Conservation (phyloP, 2,888 invertebrate genomes). For the Rhingia rostrata region DNA sequence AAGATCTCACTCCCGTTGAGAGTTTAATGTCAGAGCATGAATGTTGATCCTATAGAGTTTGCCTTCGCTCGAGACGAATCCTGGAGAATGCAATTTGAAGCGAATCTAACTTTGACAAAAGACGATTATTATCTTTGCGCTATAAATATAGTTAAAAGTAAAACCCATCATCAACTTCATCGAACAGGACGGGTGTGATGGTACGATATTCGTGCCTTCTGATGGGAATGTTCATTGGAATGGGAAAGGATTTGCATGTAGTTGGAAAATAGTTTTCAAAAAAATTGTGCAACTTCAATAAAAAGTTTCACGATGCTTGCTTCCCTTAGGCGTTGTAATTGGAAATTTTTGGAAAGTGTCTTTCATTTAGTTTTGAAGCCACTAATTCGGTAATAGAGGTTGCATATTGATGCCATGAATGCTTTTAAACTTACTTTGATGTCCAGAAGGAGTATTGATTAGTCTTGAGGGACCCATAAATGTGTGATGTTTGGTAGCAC, state of each 20-base stretch:
- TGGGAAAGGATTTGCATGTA: conserved; percentile 10
- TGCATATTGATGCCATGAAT: too few relatives aligned
- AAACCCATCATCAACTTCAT: conserved; percentile 17
- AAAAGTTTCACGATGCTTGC: too few relatives aligned
- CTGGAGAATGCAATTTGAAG: conserved; percentile 1
- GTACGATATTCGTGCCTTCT: neutral
- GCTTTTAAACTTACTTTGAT: too few relatives aligned
- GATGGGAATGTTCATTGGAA: neutral
- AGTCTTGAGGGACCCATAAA: too few relatives aligned
- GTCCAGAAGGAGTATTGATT: too few relatives aligned
- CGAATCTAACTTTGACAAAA: conserved; percentile 16
- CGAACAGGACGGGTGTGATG: too few relatives aligned
- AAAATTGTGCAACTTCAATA: too few relatives aligned
- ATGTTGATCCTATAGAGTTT: conserved; percentile 37
- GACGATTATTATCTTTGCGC: conserved; percentile 19
- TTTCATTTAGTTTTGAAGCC: too few relatives aligned
- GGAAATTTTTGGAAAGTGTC: too few relatives aligned
- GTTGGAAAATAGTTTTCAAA: neutral
- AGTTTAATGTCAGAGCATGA: conserved; percentile 42
- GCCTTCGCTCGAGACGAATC: neutral
- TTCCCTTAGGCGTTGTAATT: too few relatives aligned
- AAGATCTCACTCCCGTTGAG: conserved; percentile 27
- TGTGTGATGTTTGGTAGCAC: too few relatives aligned
- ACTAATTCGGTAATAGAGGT: too few relatives aligned
- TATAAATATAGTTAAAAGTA: conserved; percentile 24